These are phyloP conservation scores for Mobula birostris DNA, from an alignment of 2,113 vertebrate species.

Conservation along the genomic window DNA sequence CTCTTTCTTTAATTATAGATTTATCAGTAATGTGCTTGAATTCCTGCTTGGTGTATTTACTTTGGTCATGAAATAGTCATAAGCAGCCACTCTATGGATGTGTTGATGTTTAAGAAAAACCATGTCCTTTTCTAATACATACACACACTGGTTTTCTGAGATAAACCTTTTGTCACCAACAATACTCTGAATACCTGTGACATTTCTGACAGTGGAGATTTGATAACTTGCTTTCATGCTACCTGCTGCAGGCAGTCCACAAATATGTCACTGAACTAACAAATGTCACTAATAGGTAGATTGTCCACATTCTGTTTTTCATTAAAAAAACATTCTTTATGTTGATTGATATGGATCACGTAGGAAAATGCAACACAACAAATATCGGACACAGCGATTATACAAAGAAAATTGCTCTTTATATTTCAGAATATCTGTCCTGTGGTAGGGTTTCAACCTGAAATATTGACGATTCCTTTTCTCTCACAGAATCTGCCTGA, in stretches of 20 bases:
- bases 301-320: too few species aligned
- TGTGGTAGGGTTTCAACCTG: too few species aligned
- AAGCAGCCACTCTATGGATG: neutral
- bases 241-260: neutral
- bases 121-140: neutral
- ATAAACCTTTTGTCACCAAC: neutral
- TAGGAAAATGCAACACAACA: neutral
- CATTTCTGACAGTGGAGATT: slow-evolving; percentile 10
- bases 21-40: neutral
- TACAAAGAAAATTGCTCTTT: neutral
- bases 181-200: neutral
- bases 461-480: too few species aligned
- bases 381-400: neutral
- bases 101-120: neutral
- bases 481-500: too few species aligned
- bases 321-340: neutral
- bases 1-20: neutral
- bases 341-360: neutral
- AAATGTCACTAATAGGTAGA: neutral
- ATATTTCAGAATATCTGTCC: too few species aligned
- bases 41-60: neutral
- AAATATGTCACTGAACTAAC: neutral
- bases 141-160: neutral
- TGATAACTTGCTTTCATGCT: neutral
- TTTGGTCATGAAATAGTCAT: neutral